Evolutionary conservation across 2,113 vertebrate genomes (phyloP).

Genomic region (Orycteropus afer): DNA sequence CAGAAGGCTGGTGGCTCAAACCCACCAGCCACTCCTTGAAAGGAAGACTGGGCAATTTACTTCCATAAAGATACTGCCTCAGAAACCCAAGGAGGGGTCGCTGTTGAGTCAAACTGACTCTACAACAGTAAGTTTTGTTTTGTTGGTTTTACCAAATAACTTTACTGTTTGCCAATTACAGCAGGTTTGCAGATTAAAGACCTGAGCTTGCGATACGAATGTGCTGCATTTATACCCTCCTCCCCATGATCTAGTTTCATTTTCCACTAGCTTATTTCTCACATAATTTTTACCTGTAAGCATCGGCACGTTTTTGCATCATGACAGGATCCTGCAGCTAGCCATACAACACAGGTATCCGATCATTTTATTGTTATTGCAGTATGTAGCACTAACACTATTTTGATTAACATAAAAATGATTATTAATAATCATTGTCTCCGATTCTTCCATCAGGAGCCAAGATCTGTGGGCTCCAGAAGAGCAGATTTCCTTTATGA

Average conservation of each 20-base stretch:
- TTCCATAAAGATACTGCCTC: no score
- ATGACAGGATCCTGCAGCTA: conserved; percentile 5
- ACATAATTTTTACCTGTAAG: conserved; percentile 22
- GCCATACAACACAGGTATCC: background rate
- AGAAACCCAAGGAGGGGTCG: no score
- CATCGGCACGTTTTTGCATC: conserved; percentile 11
- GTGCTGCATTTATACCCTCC: background rate
- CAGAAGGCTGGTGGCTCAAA: no score
- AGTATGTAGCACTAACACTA: background rate
- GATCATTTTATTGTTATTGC: conserved; percentile 28
- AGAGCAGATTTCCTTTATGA: background rate
- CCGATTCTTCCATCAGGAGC: conserved; percentile 14
- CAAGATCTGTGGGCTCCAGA: conserved; percentile 10
- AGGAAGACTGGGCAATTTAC: no score
- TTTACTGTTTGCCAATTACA: background rate
- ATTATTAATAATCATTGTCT: conserved; percentile 38
- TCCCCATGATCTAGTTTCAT: no score
- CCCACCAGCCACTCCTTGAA: no score
- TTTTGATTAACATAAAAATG: conserved; percentile 45
- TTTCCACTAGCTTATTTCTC: conserved; percentile 2
- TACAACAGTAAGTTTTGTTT: no score
- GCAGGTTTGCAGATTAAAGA: background rate
- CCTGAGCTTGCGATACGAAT: background rate
- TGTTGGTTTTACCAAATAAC: conserved; percentile 51
- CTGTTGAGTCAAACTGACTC: no score